Conservation (phyloP, 2,797 vertebrate species). For the Pipistrellus nathusii region DNA sequence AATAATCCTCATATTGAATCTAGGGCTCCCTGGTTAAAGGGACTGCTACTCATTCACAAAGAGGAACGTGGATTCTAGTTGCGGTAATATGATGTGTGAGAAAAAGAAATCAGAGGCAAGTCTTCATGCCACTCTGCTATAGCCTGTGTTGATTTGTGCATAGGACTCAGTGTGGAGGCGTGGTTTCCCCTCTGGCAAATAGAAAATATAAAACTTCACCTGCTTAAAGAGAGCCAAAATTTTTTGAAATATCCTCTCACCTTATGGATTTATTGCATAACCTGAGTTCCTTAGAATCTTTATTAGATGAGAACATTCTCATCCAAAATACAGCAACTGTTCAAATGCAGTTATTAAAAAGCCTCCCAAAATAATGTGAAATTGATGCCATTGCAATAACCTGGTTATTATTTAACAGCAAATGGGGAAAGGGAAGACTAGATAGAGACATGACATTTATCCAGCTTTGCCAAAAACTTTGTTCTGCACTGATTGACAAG, state of each 20-base stretch:
- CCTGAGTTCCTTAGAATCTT: not conserved
- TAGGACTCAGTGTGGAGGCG: not conserved
- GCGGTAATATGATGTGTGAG: not conserved
- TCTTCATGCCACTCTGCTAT: not conserved
- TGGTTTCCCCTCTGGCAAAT: not conserved
- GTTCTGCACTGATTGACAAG: too few relatives aligned
- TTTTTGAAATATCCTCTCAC: not conserved
- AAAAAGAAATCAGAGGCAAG: slow-evolving; percentile 1
- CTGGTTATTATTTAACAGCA: too few relatives aligned
- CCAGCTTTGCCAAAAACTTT: too few relatives aligned
- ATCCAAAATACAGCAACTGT: not conserved
- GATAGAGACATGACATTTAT: too few relatives aligned
- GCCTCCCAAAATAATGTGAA: not conserved
- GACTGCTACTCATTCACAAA: not conserved
- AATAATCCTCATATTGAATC: not conserved
- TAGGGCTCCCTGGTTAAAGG: not conserved
- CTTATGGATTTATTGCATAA: not conserved
- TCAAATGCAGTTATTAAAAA: slow-evolving; percentile 27
- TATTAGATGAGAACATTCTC: not conserved
- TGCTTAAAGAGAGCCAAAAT: not conserved
- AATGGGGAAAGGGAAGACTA: too few relatives aligned
- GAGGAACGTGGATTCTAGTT: not conserved
- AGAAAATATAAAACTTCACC: not conserved
- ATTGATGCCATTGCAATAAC: not conserved
- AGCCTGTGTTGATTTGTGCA: not conserved